phyloP scores from a whole-genome alignment of 2,113 vertebrate species.

The western clawed frog (Xenopus tropicalis) region UCB_Xtro_10.0 CM004448.2:105445001-105445500 shows the following conservation, averaged over 20 bases:
- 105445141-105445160: conserved; percentile 29
- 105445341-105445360: too few relatives aligned
- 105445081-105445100: conserved; percentile 40
- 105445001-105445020: conserved; percentile 22
- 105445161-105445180: conserved; percentile 7
- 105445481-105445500: too few relatives aligned
- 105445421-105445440: too few relatives aligned
- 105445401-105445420: too few relatives aligned
- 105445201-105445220: conserved; percentile 23
- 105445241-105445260: not conserved
- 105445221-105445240: conserved; percentile 33
- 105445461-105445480: too few relatives aligned
- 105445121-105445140: conserved; percentile 29
- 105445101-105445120: conserved; percentile 26
- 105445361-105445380: too few relatives aligned
- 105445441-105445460: too few relatives aligned
- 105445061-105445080: conserved; percentile 43
- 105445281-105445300: not conserved
- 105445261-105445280: not conserved
- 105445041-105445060: conserved; percentile 33
- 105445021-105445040: conserved; percentile 13
- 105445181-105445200: conserved; percentile 24
- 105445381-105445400: too few relatives aligned
- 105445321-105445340: too few relatives aligned
- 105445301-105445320: too few relatives aligned